Percentiles rank a stretch among this genome's conserved stretches.
phyloP scores from a whole-genome alignment of 2,888 invertebrate species.

The Rhorus exstirpatorius region DNA sequence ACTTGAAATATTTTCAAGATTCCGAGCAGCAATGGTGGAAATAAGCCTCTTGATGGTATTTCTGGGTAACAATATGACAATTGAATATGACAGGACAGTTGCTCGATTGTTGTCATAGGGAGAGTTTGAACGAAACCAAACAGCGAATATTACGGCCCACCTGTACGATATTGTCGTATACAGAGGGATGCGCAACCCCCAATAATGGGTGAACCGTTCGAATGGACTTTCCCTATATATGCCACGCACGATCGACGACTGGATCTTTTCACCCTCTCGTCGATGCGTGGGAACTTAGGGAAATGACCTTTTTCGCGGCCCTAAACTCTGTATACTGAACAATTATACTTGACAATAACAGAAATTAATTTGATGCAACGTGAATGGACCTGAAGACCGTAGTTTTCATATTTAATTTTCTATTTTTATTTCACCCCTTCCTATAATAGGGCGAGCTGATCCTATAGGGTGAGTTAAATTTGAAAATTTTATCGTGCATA shows the following conservation, averaged over 20 bases:
- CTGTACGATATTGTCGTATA: slow-evolving; percentile 72
- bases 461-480: no score
- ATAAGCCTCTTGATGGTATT: no score
- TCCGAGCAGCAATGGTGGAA: no score
- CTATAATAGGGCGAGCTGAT: no score
- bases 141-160: slow-evolving; percentile 72
- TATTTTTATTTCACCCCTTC: not conserved
- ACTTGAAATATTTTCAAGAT: no score
- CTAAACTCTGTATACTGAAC: not conserved
- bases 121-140: slow-evolving; percentile 55
- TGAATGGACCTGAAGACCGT: not conserved
- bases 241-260: slow-evolving; percentile 15
- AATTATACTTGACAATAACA: slow-evolving; percentile 5
- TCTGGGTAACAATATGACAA: no score
- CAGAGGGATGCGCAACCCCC: slow-evolving; percentile 63
- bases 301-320: slow-evolving; percentile 48
- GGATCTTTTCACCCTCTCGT: slow-evolving; percentile 23
- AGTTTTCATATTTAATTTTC: not conserved
- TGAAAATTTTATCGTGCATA: no score
- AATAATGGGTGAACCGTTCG: slow-evolving; percentile 56
- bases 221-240: slow-evolving; percentile 47
- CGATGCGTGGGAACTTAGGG: slow-evolving; percentile 74
- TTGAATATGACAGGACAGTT: not conserved
- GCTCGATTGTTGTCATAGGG: not conserved
- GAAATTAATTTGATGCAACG: slow-evolving; percentile 15